phyloP scores from a whole-genome alignment of 2,888 invertebrate genomes.

The Atrina japonica region DNA sequence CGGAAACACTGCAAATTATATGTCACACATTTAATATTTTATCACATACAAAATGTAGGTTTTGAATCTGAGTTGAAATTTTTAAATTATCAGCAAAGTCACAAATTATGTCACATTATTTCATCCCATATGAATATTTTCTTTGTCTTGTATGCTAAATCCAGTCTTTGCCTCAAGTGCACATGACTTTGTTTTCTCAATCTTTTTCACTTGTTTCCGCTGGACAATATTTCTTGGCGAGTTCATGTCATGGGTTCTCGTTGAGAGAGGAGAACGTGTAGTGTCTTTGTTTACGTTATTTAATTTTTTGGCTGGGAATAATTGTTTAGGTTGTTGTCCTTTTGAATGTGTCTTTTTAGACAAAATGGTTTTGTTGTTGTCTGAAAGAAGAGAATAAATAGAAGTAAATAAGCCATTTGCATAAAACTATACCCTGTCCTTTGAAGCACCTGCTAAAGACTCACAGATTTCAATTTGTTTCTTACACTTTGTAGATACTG shows the following conservation, averaged over 20 bases:
- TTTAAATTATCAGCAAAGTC: too few species aligned
- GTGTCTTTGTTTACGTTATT: conserved; percentile 37
- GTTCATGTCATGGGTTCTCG: conserved; percentile 63
- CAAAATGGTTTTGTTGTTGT: neutral
- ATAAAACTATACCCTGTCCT: too few species aligned
- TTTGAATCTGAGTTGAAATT: too few species aligned
- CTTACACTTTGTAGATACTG: too few species aligned
- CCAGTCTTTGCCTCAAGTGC: conserved; percentile 38
- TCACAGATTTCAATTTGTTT: too few species aligned
- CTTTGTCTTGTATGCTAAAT: conserved; percentile 24
- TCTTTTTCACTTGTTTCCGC: conserved; percentile 63
- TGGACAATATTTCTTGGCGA: conserved; percentile 69
- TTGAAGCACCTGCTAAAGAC: too few species aligned
- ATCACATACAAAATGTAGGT: too few species aligned
- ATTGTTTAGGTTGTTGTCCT: conserved; percentile 60
- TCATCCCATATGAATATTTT: conserved; percentile 31
- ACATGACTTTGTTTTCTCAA: conserved; percentile 58
- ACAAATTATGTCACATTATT: too few species aligned
- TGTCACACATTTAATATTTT: too few species aligned
- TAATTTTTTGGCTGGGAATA: conserved; percentile 50
- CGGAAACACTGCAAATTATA: too few species aligned
- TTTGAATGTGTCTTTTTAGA: conserved; percentile 46
- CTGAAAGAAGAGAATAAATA: too few species aligned
- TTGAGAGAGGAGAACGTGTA: conserved; percentile 63
- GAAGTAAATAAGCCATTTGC: too few species aligned